Evolutionary conservation across 1,140 invertebrate genomes (phyloP).

Genomic region (Rhynchophorus ferrugineus): DNA sequence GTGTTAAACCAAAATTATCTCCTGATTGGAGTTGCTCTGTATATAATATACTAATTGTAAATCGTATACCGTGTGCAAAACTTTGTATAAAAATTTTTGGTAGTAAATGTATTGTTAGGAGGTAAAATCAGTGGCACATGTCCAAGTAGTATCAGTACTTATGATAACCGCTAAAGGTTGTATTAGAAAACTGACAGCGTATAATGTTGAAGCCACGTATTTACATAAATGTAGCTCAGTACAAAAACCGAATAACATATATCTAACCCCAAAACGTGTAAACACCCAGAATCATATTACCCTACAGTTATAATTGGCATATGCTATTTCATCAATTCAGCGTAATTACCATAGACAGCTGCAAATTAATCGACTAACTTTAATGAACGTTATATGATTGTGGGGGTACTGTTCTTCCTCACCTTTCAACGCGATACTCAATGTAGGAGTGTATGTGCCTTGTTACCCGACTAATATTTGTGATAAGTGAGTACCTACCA

Average conservation of each 20-base stretch:
- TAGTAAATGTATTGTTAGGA: neutral
- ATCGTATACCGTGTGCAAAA: neutral
- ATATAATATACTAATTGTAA: conserved; percentile 2
- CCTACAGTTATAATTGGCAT: neutral
- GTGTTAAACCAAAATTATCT: too few species aligned
- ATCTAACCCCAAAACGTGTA: neutral
- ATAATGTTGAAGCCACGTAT: neutral
- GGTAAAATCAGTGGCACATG: neutral
- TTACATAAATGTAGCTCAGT: neutral
- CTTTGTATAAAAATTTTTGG: neutral
- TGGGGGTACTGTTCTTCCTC: neutral
- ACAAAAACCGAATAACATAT: too few species aligned
- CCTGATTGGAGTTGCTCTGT: neutral
- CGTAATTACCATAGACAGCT: too few species aligned
- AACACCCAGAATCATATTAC: neutral
- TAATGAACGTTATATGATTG: neutral
- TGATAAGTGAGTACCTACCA: conserved; percentile 37
- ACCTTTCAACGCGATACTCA: conserved; percentile 17
- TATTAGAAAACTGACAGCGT: neutral
- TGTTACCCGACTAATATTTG: conserved; percentile 36
- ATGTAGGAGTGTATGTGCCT: conserved; percentile 37
- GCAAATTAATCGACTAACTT: too few species aligned
- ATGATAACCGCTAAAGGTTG: neutral
- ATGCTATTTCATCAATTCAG: neutral
- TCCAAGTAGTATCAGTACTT: neutral